A percentile compares a stretch with the other conserved stretches of the same genome.
Conservation (phyloP, 1,140 invertebrate species). For the Atta texana region DNA sequence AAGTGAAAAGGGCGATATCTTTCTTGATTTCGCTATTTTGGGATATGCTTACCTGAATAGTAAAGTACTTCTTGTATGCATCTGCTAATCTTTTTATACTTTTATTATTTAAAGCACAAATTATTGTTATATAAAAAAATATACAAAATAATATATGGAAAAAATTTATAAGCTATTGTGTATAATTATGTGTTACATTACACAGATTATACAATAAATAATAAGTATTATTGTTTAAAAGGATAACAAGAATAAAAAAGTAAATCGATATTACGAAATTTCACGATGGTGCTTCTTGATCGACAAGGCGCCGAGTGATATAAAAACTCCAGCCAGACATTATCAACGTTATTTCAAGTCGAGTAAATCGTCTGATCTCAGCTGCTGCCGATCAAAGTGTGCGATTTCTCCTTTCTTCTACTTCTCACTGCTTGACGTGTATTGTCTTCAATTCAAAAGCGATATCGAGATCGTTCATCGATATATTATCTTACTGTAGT, state of each 20-base stretch:
- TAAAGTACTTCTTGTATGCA: not conserved
- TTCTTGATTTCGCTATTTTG: slow-evolving; percentile 56
- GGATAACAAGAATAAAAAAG: not conserved
- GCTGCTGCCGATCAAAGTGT: slow-evolving; percentile 63
- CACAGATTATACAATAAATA: not conserved
- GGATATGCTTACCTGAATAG: not conserved
- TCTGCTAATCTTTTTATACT: not conserved
- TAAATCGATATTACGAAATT: not conserved
- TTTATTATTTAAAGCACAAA: slow-evolving; percentile 18
- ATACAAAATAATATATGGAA: not conserved
- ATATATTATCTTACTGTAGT: slow-evolving; percentile 69
- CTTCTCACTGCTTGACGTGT: slow-evolving; percentile 66
- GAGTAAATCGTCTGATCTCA: slow-evolving; percentile 66
- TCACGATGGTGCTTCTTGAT: not conserved
- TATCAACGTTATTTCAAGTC: slow-evolving; percentile 60
- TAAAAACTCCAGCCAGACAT: slow-evolving; percentile 50
- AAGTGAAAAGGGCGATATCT: slow-evolving; percentile 54
- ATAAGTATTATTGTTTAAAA: not conserved
- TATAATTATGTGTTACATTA: not conserved
- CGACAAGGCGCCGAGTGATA: not conserved
- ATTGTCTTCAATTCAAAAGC: slow-evolving; percentile 76
- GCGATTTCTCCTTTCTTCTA: slow-evolving; percentile 67
- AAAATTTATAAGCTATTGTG: not conserved
- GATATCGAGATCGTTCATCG: slow-evolving; percentile 69
- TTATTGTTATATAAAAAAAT: slow-evolving; percentile 11